Evolutionary conservation across 2,113 vertebrate genomes (phyloP).

Genomic region (Paralichthys olivaceus): DNA sequence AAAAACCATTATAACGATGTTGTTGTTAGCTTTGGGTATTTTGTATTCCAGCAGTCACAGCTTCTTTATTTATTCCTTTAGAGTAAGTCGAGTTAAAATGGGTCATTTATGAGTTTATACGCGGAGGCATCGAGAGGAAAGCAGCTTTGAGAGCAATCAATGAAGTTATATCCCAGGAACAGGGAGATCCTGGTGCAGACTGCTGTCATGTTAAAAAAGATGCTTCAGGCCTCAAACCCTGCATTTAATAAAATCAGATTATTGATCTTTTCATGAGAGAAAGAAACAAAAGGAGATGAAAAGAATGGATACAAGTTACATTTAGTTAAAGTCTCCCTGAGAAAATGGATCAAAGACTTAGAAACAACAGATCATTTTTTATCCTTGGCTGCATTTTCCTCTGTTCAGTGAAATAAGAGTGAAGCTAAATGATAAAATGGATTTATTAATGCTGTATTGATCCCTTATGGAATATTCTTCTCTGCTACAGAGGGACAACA

Average conservation of each 20-base stretch:
- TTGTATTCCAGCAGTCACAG: not conserved
- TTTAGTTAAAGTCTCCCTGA: not conserved
- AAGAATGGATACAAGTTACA: not conserved
- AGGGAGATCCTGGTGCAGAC: not conserved
- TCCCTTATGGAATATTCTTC: not conserved
- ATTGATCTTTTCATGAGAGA: not conserved
- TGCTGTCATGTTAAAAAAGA: not conserved
- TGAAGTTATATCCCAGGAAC: not conserved
- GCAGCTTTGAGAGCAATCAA: constrained; percentile 3
- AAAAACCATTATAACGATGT: not conserved
- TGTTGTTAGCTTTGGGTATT: not conserved
- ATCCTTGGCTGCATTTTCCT: not conserved
- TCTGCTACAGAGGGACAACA: not conserved
- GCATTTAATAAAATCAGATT: not conserved
- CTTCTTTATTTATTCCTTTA: not conserved
- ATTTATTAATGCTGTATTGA: constrained; percentile 21
- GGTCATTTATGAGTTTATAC: not conserved
- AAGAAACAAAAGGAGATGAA: constrained; percentile 1
- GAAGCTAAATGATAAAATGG: not conserved
- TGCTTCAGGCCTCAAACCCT: not conserved
- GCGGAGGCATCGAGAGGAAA: not conserved
- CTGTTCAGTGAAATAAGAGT: not conserved
- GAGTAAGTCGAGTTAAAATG: not conserved
- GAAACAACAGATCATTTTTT: not conserved
- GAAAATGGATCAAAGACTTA: not conserved